A percentile compares a stretch with the other conserved stretches of the same genome.
phyloP scores from a whole-genome alignment of 1,140 invertebrate species.

The Halictus rubicundus region DNA sequence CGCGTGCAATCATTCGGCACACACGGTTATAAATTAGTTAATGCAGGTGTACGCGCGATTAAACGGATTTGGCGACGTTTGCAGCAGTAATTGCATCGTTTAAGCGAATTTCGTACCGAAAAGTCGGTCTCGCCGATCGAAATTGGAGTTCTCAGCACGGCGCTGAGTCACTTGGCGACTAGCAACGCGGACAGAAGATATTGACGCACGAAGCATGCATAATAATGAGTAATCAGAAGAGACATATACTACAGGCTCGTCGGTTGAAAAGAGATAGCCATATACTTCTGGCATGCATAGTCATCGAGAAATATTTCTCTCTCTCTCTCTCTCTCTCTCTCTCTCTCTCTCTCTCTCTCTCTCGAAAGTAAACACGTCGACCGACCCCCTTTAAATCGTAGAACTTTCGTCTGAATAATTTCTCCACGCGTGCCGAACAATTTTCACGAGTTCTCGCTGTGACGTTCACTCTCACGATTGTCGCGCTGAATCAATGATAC shows the following conservation, averaged over 20 bases:
- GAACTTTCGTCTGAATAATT: constrained; percentile 62
- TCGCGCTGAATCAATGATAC: constrained; percentile 19
- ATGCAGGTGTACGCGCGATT: background rate
- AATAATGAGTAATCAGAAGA: constrained; percentile 41
- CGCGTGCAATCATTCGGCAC: background rate
- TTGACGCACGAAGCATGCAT: constrained; percentile 43
- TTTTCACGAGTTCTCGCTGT: constrained; percentile 2
- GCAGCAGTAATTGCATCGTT: background rate
- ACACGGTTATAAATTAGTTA: background rate
- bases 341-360: constrained; percentile 39
- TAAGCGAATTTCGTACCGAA: background rate
- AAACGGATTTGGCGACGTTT: background rate
- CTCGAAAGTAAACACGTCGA: constrained; percentile 59
- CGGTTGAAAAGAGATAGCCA: background rate
- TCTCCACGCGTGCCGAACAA: constrained; percentile 39
- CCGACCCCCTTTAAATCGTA: constrained; percentile 56
- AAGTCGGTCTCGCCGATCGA: constrained; percentile 11
- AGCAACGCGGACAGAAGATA: constrained; percentile 35
- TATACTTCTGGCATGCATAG: background rate
- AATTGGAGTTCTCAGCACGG: constrained; percentile 26
- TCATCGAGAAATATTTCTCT: background rate
- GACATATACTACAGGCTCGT: background rate
- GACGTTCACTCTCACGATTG: constrained; percentile 17
- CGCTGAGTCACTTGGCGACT: constrained; percentile 43
- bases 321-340: constrained; percentile 37